Base-by-base conservation (phyloP, 2,888 invertebrate species). In the Nineta flava region DNA sequence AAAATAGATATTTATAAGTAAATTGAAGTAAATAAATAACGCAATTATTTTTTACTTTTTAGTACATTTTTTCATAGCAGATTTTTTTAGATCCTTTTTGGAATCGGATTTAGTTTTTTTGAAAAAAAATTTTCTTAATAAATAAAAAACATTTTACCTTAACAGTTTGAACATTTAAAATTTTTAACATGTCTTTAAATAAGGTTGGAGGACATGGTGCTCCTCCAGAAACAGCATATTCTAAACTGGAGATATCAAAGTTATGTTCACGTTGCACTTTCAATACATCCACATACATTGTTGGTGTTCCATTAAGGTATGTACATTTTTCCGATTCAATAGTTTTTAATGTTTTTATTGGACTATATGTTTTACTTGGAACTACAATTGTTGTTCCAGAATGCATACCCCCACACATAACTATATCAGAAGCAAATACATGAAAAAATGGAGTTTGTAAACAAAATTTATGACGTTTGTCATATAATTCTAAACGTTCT, bases 201-300 rank as follows among this genome's bases (percentile, higher is more conserved):
- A 81, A 64, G 51, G 74, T 66, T 0, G 77, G 75, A 1, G 87
- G 78, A 53, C 83, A 81, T 0, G 80, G 72, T 1, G 90, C 74
- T 5, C 88, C 91, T 1, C 84, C 87, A 34, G 78, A 78, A 2
- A 83, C 61, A 1, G 83, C 85, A 42, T 72, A 63, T 54, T 70
- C 66, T 1, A 71, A 57, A 1, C 63, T 65, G 46, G 72, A 70
- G 21, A 77, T 65, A 1, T 71, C 66, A 13, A 69, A 58, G 10
- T 70, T 63, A 9, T 70, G 54, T 51, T 68, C 63, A 31, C 65
- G 65, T 57, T 75, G 74, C 5, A 64, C 64, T 26, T 71, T 70
- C 41, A 87, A 64, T 55, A 87, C 69, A 66, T 88, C 87, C 12
- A 86, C 77, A 64, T 84, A 84, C 90, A 90, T 90, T 2, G 91